phyloP scores from a whole-genome alignment of 2,888 invertebrate species.

The Byasa hedistus region DNA sequence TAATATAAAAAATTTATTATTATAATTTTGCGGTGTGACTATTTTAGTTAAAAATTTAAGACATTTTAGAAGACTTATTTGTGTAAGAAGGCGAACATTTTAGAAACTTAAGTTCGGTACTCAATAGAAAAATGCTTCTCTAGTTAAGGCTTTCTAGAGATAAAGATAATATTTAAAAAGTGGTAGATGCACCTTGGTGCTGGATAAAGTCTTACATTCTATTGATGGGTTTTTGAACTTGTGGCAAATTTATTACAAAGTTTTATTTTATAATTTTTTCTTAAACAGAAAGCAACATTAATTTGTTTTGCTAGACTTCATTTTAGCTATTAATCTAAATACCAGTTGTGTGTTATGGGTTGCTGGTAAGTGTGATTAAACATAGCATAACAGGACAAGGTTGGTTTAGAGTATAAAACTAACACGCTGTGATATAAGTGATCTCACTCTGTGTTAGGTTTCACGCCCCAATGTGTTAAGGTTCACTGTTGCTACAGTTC shows the following conservation, averaged over 20 bases:
- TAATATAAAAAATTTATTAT: too few relatives aligned
- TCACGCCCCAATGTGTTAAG: not conserved
- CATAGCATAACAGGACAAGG: not conserved
- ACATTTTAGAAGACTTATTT: conserved; percentile 26
- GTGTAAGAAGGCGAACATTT: conserved; percentile 1
- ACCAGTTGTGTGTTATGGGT: not conserved
- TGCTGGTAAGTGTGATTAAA: not conserved
- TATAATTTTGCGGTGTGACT: conserved; percentile 17
- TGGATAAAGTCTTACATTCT: conserved; percentile 10
- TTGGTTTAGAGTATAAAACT: conserved; percentile 26
- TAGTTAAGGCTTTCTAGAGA: conserved; percentile 16
- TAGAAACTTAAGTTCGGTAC: conserved; percentile 13
- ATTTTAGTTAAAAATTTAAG: conserved; percentile 20
- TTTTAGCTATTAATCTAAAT: not conserved
- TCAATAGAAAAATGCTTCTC: not conserved
- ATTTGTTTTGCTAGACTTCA: conserved; percentile 2
- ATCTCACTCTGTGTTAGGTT: conserved; percentile 39
- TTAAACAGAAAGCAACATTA: not conserved
- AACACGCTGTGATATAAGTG: conserved; percentile 44
- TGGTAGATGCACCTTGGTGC: conserved; percentile 18
- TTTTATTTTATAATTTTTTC: not conserved
- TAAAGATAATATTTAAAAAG: conserved; percentile 4
- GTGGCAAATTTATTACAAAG: conserved; percentile 13
- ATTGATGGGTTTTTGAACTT: conserved; percentile 14
- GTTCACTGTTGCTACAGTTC: conserved; percentile 6